These are phyloP conservation scores for Poeciliopsis prolifica DNA, from an alignment of 2,113 vertebrate genomes.

Conservation along the genomic window DNA sequence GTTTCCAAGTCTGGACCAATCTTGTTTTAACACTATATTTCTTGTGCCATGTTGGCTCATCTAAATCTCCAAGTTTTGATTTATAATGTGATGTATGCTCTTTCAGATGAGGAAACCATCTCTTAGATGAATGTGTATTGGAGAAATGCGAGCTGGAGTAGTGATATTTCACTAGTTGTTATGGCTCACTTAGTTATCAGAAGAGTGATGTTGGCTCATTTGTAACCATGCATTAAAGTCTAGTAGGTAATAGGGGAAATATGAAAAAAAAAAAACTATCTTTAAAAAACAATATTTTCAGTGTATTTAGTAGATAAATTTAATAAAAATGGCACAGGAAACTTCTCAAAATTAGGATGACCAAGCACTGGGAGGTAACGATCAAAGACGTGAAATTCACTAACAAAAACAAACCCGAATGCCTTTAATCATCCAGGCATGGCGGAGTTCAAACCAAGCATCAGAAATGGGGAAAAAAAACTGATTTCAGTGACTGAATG, in stretches of 20 bases:
- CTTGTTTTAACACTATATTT: background rate
- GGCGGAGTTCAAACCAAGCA: too few species aligned
- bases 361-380: background rate
- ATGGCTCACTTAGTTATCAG: background rate
- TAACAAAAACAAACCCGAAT: background rate
- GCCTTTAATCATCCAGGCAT: too few species aligned
- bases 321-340: background rate
- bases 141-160: background rate
- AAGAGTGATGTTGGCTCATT: background rate
- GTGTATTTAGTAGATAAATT: background rate
- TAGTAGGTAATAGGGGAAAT: too few species aligned
- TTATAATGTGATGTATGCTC: background rate
- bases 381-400: background rate
- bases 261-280: background rate
- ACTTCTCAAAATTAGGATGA: background rate
- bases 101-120: background rate
- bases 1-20: background rate
- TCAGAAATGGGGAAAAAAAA: too few species aligned
- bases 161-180: background rate
- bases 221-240: background rate
- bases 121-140: background rate
- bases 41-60: background rate
- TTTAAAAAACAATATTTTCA: background rate
- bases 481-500: too few species aligned
- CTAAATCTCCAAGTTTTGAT: background rate